Evolutionary conservation across 2,797 vertebrate species (phyloP).

Genomic region (Manis javanica): DNA sequence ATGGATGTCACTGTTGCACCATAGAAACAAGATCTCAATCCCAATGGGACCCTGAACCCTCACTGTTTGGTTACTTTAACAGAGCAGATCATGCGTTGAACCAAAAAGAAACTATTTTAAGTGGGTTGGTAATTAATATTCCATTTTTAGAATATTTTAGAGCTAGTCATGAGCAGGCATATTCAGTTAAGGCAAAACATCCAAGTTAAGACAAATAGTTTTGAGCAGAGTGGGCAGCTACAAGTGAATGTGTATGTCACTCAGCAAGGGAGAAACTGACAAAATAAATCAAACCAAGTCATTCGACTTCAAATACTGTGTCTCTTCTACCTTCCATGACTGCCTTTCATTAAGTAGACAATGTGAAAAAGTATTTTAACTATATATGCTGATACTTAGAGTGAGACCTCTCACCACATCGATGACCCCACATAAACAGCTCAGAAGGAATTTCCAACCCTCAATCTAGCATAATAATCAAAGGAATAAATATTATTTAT

Average conservation of each 20-base stretch:
- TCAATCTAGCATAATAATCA: neutral
- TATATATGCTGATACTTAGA: neutral
- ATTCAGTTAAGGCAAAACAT: neutral
- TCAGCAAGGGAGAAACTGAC: neutral
- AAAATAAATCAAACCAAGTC: neutral
- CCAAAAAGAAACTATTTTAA: neutral
- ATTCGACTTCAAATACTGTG: neutral
- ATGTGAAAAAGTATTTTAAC: neutral
- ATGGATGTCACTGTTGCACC: constrained; percentile 86
- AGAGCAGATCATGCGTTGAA: neutral
- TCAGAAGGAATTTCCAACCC: neutral
- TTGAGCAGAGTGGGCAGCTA: neutral
- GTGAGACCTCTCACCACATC: neutral
- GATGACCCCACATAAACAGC: neutral
- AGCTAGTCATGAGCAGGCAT: neutral
- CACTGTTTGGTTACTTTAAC: neutral
- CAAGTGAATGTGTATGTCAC: neutral
- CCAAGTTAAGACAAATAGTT: neutral
- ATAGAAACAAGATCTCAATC: constrained; percentile 33
- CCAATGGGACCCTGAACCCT: neutral
- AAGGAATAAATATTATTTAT: neutral
- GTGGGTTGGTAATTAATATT: neutral
- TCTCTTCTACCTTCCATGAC: neutral
- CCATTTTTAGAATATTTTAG: neutral
- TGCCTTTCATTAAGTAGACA: neutral